phyloP scores from a whole-genome alignment of 2,888 invertebrate genomes.

The Pimpla rufipes region DNA sequence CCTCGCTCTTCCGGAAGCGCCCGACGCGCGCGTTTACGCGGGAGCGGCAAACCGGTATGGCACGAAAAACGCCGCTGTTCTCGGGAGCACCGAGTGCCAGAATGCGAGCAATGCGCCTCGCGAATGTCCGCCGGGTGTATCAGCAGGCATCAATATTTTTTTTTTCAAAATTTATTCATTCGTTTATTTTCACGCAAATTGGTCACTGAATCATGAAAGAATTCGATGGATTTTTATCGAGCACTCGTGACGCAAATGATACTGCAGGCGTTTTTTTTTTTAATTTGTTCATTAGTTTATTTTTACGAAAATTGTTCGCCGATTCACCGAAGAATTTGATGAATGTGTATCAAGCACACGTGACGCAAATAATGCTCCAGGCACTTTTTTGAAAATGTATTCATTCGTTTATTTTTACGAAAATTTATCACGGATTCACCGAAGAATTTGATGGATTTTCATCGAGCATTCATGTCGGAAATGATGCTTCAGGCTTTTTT shows the following conservation, averaged over 20 bases:
- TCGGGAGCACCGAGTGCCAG: not conserved
- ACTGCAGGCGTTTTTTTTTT: not conserved
- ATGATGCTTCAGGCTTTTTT: not conserved
- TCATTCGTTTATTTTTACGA: not conserved
- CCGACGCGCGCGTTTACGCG: slow-evolving; percentile 3
- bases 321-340: not conserved
- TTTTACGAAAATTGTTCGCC: not conserved
- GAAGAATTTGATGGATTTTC: not conserved
- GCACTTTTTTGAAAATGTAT: too few species aligned
- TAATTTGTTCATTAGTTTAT: too few species aligned
- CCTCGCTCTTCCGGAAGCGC: slow-evolving; percentile 44
- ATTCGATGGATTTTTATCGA: not conserved
- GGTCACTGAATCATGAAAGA: not conserved
- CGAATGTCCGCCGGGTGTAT: not conserved
- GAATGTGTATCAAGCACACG: not conserved
- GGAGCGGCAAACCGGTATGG: slow-evolving; percentile 31
- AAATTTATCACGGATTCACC: not conserved
- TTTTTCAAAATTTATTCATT: not conserved
- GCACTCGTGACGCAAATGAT: not conserved
- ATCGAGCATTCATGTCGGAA: not conserved
- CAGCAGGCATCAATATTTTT: too few species aligned
- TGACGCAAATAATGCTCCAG: too few species aligned
- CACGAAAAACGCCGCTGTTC: slow-evolving; percentile 24
- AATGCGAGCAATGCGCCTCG: slow-evolving; percentile 27
- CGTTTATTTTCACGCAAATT: not conserved